A percentile compares a stretch with the other conserved stretches of the same genome.
phyloP scores from a whole-genome alignment of 2,113 vertebrate genomes.

The Pogonocichla stellata region DNA sequence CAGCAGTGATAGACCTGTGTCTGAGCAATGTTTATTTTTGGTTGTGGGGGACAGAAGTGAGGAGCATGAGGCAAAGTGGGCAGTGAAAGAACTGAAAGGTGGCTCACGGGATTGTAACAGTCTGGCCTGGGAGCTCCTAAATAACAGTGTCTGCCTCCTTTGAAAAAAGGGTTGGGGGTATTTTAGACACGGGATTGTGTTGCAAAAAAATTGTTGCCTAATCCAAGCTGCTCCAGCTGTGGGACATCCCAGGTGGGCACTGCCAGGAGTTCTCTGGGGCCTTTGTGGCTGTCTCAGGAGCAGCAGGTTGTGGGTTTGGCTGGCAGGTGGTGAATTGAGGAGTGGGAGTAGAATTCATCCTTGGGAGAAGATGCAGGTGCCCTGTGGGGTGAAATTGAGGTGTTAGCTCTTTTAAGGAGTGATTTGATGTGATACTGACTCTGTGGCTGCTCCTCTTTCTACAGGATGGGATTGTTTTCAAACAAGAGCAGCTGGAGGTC shows the following conservation, averaged over 20 bases:
- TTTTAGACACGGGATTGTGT: not conserved
- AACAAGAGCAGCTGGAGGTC: not conserved
- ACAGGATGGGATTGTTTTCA: not conserved
- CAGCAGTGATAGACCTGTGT: rapidly evolving
- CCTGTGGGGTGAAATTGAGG: rapidly evolving
- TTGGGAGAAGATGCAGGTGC: not conserved
- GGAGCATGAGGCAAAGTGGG: rapidly evolving
- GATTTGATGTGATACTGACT: not conserved
- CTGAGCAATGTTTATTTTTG: not conserved
- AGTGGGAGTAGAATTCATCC: not conserved
- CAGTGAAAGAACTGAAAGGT: not conserved
- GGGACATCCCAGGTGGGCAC: not conserved
- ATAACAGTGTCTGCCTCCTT: not conserved
- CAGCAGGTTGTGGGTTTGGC: not conserved
- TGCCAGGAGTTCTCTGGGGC: not conserved
- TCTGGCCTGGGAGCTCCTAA: not conserved
- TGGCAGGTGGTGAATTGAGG: not conserved
- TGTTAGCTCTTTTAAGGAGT: not conserved
- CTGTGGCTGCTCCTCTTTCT: not conserved
- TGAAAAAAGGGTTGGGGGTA: not conserved
- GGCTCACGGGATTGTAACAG: rapidly evolving
- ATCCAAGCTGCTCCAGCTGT: not conserved
- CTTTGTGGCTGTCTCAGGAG: not conserved
- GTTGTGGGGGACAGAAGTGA: not conserved
- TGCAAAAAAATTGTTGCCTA: no score